Conservation (phyloP, 2,888 invertebrate genomes). For the Lasioglossum calceatum region DNA sequence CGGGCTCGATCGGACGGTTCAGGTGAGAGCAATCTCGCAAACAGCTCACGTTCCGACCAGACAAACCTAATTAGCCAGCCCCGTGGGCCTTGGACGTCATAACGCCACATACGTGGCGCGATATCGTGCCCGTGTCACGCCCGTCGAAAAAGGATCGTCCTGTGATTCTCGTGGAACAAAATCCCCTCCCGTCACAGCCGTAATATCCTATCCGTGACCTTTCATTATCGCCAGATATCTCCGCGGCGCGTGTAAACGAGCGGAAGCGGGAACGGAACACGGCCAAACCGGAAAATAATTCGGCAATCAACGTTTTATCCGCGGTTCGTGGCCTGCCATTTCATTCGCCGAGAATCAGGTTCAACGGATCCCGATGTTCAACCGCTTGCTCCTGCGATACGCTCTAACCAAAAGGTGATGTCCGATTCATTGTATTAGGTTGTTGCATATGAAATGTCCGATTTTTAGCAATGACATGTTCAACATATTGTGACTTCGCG, state of each 20-base stretch:
- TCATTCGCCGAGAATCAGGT: constrained; percentile 29
- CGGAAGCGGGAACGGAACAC: neutral
- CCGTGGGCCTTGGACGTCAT: constrained; percentile 33
- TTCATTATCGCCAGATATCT: constrained; percentile 32
- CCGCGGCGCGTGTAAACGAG: neutral
- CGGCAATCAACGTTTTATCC: constrained; percentile 54
- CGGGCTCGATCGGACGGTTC: neutral
- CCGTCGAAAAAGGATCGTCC: neutral
- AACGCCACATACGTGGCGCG: constrained; percentile 12
- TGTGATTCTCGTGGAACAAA: neutral
- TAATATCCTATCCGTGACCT: constrained; percentile 24
- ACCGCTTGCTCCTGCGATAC: neutral
- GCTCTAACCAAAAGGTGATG: no score
- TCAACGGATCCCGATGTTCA: neutral
- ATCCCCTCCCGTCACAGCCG: neutral
- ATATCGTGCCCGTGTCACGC: neutral
- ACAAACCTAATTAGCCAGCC: constrained; percentile 51
- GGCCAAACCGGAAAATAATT: constrained; percentile 42
- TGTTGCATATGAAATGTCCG: no score
- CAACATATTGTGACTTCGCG: no score
- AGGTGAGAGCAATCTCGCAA: constrained; percentile 31
- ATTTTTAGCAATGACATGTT: no score
- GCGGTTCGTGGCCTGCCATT: constrained; percentile 25
- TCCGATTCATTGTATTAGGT: no score
- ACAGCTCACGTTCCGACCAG: constrained; percentile 36